Conservation (phyloP, 2,888 invertebrate genomes). For the Cordilura impudica region DNA sequence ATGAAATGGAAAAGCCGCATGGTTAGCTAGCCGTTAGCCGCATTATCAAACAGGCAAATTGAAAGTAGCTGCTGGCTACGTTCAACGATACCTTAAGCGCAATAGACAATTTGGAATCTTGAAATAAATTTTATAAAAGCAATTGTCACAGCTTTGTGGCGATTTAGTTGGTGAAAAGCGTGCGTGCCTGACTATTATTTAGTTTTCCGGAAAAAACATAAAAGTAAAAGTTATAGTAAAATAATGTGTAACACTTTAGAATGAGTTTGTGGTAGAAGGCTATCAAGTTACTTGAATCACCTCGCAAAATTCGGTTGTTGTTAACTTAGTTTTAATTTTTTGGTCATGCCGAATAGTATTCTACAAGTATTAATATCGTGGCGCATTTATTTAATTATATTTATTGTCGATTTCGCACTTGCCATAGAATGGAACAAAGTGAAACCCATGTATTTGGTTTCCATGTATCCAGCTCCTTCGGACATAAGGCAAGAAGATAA, state of each 20-base stretch:
- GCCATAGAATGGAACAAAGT: slow-evolving; percentile 74
- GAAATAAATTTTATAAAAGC: slow-evolving; percentile 61
- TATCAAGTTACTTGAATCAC: background rate
- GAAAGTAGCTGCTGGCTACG: background rate
- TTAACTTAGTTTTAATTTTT: background rate
- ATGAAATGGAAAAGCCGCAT: slow-evolving; percentile 65
- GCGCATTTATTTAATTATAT: slow-evolving; percentile 36
- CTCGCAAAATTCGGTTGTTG: background rate
- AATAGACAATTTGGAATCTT: slow-evolving; percentile 29
- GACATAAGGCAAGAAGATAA: slow-evolving; percentile 51
- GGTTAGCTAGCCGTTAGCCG: slow-evolving; percentile 52
- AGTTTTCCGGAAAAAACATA: slow-evolving; percentile 47
- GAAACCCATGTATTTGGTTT: slow-evolving; percentile 75
- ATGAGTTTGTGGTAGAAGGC: background rate
- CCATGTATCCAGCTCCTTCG: slow-evolving; percentile 71
- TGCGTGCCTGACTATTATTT: slow-evolving; percentile 59
- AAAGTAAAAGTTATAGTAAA: background rate
- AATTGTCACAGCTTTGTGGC: slow-evolving; percentile 48
- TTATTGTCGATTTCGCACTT: slow-evolving; percentile 41
- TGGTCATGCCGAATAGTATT: slow-evolving; percentile 55
- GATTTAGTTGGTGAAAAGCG: slow-evolving; percentile 62
- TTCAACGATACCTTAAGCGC: background rate
- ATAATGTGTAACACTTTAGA: slow-evolving; percentile 18
- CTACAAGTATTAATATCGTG: slow-evolving; percentile 33
- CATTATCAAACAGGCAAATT: background rate